These are phyloP conservation scores for Mustelus asterias DNA, from an alignment of 2,113 vertebrate genomes.

Conservation along the genomic window DNA sequence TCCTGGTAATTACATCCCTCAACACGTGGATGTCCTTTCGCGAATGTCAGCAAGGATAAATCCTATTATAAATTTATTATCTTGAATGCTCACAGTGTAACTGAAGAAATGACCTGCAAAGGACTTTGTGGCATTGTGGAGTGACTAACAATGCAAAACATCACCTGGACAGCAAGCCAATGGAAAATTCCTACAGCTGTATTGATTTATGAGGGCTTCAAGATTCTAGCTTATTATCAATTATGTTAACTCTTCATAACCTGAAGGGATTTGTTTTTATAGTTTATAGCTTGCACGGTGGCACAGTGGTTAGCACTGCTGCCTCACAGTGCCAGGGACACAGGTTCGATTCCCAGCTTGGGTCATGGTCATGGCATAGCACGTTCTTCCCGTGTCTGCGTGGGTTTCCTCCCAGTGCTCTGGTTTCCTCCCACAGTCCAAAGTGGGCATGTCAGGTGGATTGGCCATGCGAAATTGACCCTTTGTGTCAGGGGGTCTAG, in stretches of 20 bases:
- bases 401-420: no score
- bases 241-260: not conserved
- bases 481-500: no score
- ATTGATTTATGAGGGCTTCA: not conserved
- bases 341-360: no score
- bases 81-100: not conserved
- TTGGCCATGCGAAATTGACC: no score
- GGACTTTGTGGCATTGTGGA: not conserved
- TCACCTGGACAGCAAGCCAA: not conserved
- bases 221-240: not conserved
- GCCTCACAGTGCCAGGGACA: no score
- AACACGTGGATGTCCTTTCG: not conserved
- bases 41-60: not conserved
- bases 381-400: no score
- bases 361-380: no score
- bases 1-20: slow-evolving; percentile 5
- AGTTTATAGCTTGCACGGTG: no score
- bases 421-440: no score
- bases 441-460: no score
- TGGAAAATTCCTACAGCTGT: not conserved
- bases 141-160: not conserved
- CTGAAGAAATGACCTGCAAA: slow-evolving; percentile 7
- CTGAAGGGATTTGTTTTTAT: not conserved
- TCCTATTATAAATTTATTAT: not conserved
- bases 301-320: no score